Percentiles rank a stretch among this genome's conserved stretches.
phyloP scores from a whole-genome alignment of 2,113 vertebrate genomes.

The Rhabdomys dilectus region DNA sequence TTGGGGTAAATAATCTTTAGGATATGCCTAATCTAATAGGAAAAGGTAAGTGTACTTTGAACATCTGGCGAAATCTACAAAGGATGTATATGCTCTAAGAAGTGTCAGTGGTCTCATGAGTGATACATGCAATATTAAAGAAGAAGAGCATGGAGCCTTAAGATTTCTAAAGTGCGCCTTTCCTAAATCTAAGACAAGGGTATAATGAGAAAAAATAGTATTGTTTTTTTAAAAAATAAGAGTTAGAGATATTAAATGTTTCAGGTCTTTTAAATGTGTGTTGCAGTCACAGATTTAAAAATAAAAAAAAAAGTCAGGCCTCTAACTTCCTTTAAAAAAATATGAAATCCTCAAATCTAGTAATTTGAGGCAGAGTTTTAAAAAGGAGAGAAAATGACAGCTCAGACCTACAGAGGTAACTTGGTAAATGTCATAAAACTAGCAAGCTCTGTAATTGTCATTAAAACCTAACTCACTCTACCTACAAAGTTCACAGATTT shows the following conservation, averaged over 20 bases:
- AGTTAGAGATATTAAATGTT: slow-evolving; percentile 2
- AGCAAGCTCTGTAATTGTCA: slow-evolving; percentile 5
- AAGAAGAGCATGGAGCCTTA: slow-evolving; percentile 10
- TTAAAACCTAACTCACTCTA: slow-evolving; percentile 47
- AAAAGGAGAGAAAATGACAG: slow-evolving; percentile 36
- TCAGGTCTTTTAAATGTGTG: background rate
- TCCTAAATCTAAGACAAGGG: background rate
- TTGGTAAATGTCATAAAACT: slow-evolving; percentile 59
- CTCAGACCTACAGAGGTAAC: slow-evolving; percentile 2
- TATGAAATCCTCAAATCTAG: background rate
- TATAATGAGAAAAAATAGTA: background rate
- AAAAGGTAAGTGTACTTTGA: slow-evolving; percentile 42
- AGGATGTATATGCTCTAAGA: slow-evolving; percentile 24
- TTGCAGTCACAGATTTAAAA: background rate
- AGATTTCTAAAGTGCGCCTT: background rate
- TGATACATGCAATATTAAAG: slow-evolving; percentile 47
- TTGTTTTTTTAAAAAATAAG: background rate
- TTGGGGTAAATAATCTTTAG: slow-evolving; percentile 67
- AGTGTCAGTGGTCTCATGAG: background rate
- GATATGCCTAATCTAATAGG: slow-evolving; percentile 45
- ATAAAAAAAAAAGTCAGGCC: background rate
- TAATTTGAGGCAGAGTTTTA: slow-evolving; percentile 40
- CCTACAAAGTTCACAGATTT: slow-evolving; percentile 23
- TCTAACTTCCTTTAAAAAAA: background rate
- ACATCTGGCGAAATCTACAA: slow-evolving; percentile 55